These are phyloP conservation scores for Pygocentrus nattereri DNA, from an alignment of 2,797 vertebrate species.

Conservation along the genomic window DNA sequence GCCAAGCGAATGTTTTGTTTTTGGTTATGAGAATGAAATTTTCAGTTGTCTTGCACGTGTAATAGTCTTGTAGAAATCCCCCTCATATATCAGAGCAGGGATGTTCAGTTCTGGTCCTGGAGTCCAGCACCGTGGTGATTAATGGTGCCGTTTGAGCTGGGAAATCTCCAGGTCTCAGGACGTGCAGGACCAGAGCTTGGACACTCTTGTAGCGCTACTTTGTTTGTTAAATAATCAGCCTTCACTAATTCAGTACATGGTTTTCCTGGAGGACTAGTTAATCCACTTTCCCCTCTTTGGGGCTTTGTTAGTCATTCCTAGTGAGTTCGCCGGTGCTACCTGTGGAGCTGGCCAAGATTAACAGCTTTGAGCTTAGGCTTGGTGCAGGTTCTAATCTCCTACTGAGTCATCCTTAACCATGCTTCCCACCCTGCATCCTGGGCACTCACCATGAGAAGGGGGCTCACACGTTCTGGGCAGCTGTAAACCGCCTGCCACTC, in stretches of 20 bases:
- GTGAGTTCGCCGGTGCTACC: neutral
- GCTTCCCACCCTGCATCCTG: conserved; percentile 90
- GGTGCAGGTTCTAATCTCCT: neutral
- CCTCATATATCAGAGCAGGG: no score
- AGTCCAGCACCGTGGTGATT: no score
- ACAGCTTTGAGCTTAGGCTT: neutral
- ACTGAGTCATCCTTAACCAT: conserved; percentile 72
- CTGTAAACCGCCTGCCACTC: conserved; percentile 92
- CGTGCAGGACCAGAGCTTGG: neutral
- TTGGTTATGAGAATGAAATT: no score
- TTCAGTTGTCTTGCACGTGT: no score
- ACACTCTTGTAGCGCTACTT: neutral
- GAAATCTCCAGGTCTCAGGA: no score
- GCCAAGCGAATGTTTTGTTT: no score
- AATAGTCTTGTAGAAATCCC: no score
- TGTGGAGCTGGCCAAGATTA: neutral
- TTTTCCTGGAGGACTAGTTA: conserved; percentile 2
- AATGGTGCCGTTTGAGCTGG: no score
- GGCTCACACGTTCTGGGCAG: conserved; percentile 96
- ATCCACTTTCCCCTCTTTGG: neutral
- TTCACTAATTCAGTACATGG: neutral
- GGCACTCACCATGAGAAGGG: conserved; percentile 98
- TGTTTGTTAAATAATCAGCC: neutral
- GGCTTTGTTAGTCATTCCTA: neutral
- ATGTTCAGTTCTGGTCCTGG: no score